phyloP scores from a whole-genome alignment of 2,888 invertebrate genomes.

The Tetanocera ferruginea region DNA sequence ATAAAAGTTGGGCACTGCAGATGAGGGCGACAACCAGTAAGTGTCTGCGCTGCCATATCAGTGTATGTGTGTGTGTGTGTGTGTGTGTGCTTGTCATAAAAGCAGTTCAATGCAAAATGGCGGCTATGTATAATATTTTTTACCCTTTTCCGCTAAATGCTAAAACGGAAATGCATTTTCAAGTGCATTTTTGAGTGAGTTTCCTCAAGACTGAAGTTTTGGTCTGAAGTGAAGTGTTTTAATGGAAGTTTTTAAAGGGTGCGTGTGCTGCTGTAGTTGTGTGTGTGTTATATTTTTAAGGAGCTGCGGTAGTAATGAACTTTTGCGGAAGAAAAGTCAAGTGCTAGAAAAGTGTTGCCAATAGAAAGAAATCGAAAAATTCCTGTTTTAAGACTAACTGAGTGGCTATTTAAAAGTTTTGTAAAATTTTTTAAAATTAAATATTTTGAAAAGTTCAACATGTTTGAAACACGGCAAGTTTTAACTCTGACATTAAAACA shows the following conservation, averaged over 20 bases:
- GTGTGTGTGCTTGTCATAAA: neutral
- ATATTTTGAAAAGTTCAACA: neutral
- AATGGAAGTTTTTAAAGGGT: slow-evolving; percentile 3
- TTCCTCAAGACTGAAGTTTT: slow-evolving; percentile 24
- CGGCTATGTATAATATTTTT: slow-evolving; percentile 21
- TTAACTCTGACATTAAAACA: too few relatives aligned
- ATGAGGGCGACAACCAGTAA: neutral
- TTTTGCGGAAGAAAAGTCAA: slow-evolving; percentile 28
- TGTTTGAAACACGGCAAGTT: neutral
- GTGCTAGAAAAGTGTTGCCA: neutral
- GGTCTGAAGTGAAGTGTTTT: slow-evolving; percentile 32
- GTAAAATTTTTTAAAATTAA: neutral
- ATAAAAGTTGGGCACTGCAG: neutral
- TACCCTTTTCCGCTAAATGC: slow-evolving; percentile 4
- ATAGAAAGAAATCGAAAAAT: too few relatives aligned
- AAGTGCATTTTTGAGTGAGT: slow-evolving; percentile 24
- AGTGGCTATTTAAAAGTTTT: too few relatives aligned
- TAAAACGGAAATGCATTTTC: slow-evolving; percentile 35
- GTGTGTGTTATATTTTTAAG: neutral
- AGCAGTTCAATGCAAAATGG: slow-evolving; percentile 26
- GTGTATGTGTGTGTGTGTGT: neutral
- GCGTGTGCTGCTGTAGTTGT: neutral
- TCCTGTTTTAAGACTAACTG: too few relatives aligned
- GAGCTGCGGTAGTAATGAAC: slow-evolving; percentile 25
- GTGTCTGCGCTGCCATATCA: neutral